phyloP scores from a whole-genome alignment of 1,140 invertebrate genomes.

The Drosophila saltans region DNA sequence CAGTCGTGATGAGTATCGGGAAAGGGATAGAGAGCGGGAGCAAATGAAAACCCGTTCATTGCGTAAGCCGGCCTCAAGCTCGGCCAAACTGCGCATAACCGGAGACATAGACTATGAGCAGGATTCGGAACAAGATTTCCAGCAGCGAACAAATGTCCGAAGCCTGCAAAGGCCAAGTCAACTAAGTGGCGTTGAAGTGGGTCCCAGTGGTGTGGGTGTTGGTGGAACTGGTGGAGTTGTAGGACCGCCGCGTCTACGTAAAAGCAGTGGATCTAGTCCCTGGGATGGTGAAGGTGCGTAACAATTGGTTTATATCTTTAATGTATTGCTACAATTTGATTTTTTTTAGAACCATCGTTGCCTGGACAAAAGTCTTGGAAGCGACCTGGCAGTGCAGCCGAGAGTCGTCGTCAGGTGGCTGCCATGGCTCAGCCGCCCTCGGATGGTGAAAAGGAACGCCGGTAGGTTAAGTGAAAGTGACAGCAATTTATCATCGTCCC shows the following conservation, averaged over 20 bases:
- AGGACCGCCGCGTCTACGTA: conserved; percentile 67
- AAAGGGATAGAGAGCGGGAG: conserved; percentile 56
- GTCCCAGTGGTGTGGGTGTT: conserved; percentile 26
- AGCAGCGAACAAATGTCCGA: conserved; percentile 45
- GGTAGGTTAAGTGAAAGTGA: conserved; percentile 37
- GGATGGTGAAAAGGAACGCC: conserved; percentile 81
- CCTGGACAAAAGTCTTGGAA: conserved; percentile 86
- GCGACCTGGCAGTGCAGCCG: conserved; percentile 86
- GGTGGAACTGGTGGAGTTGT: conserved; percentile 9
- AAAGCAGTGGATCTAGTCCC: conserved; percentile 84
- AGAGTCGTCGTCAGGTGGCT: conserved; percentile 77
- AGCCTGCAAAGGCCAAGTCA: conserved; percentile 77
- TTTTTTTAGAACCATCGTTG: conserved; percentile 75
- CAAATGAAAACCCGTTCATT: conserved; percentile 71
- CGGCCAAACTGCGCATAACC: conserved; percentile 63
- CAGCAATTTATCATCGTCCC: too few species aligned
- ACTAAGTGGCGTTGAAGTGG: conserved; percentile 47
- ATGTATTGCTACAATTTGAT: not conserved
- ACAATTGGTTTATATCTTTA: too few species aligned
- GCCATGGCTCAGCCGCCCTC: conserved; percentile 80
- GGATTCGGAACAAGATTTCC: conserved; percentile 79
- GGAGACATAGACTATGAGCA: conserved; percentile 82
- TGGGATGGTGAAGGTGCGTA: conserved; percentile 85
- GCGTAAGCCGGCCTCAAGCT: conserved; percentile 66
- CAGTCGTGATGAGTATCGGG: conserved; percentile 75